phyloP scores from a whole-genome alignment of 2,888 invertebrate genomes.

The Anoplius nigerrimus region DNA sequence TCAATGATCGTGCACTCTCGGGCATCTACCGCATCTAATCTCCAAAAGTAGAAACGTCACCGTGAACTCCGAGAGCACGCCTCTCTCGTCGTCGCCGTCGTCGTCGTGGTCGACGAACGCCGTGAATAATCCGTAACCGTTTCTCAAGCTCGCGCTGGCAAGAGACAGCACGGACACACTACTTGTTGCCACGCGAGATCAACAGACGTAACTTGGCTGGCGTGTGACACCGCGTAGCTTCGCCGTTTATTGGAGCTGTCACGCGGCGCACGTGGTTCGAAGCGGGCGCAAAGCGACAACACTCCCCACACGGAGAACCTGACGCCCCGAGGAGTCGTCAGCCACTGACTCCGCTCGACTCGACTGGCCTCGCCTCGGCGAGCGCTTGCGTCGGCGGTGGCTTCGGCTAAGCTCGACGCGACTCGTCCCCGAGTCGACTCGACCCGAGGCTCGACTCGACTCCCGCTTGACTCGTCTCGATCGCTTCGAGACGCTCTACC shows the following conservation, averaged over 20 bases:
- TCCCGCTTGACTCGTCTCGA: constrained; percentile 29
- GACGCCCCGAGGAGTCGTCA: constrained; percentile 71
- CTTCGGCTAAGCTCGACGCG: constrained; percentile 46
- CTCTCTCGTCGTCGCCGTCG: background rate
- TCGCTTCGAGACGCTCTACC: constrained; percentile 19
- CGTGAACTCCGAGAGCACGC: no score
- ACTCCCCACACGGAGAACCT: constrained; percentile 77
- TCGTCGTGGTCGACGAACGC: background rate
- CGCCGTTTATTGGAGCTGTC: constrained; percentile 54
- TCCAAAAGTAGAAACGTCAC: no score
- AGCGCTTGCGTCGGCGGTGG: constrained; percentile 33
- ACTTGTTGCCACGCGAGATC: constrained; percentile 4
- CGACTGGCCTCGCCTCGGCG: constrained; percentile 72
- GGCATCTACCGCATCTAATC: no score
- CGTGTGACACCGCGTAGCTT: constrained; percentile 6
- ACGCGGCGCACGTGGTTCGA: constrained; percentile 75
- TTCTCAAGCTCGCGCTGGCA: background rate
- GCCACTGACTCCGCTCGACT: constrained; percentile 76
- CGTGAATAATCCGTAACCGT: background rate
- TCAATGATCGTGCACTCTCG: no score
- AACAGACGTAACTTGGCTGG: background rate
- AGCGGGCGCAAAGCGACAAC: constrained; percentile 81
- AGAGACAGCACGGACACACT: constrained; percentile 1
- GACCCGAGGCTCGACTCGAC: constrained; percentile 39
- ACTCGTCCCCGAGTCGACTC: constrained; percentile 29